Percentiles rank a stretch among this genome's conserved stretches.
These are phyloP conservation scores for Mythimna vitellina DNA, from an alignment of 2,888 invertebrate species.

Conservation along the genomic window DNA sequence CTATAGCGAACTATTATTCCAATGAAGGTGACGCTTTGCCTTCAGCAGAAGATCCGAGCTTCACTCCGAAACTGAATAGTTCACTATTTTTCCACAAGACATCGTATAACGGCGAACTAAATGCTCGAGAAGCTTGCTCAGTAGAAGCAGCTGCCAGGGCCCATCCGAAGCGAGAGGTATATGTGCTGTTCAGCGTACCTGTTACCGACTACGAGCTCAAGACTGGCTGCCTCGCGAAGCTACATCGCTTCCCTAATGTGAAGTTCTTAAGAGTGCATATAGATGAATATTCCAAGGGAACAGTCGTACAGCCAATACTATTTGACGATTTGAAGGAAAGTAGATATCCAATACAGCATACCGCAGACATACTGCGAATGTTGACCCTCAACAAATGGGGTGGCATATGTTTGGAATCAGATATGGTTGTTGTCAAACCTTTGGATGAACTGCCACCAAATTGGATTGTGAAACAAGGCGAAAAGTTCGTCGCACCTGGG, in stretches of 20 bases:
- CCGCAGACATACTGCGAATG: slow-evolving; percentile 91
- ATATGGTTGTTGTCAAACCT: slow-evolving; percentile 90
- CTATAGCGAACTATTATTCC: slow-evolving; percentile 31
- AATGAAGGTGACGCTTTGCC: slow-evolving; percentile 59
- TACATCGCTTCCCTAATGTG: slow-evolving; percentile 40
- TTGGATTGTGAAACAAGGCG: slow-evolving; percentile 80
- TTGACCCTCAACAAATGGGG: slow-evolving; percentile 93
- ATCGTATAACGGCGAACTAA: slow-evolving; percentile 87
- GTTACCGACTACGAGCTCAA: slow-evolving; percentile 17
- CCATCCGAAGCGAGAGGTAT: slow-evolving; percentile 90
- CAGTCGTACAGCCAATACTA: slow-evolving; percentile 38
- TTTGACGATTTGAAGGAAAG: slow-evolving; percentile 34
- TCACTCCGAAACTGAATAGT: slow-evolving; percentile 74
- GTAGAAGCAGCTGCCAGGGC: slow-evolving; percentile 92
- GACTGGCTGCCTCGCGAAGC: slow-evolving; percentile 33
- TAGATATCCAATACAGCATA: slow-evolving; percentile 78
- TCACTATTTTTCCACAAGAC: slow-evolving; percentile 92
- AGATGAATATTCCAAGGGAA: slow-evolving; percentile 73
- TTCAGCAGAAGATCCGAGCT: slow-evolving; percentile 61
- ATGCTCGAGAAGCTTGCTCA: slow-evolving; percentile 92
- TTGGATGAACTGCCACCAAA: slow-evolving; percentile 88
- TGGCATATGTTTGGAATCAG: slow-evolving; percentile 93
- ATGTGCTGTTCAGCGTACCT: slow-evolving; percentile 83
- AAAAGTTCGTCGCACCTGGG: slow-evolving; percentile 39
- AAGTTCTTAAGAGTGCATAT: slow-evolving; percentile 54